These are phyloP conservation scores for Pluvianellus socialis DNA, from an alignment of 2,113 vertebrate genomes.

Conservation along the genomic window DNA sequence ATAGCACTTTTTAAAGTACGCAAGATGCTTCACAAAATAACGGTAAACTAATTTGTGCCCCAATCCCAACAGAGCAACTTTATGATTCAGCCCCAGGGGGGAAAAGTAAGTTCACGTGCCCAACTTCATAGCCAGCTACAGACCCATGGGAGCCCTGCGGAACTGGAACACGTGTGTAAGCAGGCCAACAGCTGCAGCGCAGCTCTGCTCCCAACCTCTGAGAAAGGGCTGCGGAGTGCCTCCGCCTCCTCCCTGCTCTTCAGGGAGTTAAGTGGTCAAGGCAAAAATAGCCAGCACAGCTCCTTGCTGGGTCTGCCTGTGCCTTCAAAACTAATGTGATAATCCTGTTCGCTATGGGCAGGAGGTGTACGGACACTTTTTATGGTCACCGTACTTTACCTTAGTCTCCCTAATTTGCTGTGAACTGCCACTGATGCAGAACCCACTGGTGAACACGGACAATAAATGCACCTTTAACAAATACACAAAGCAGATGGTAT, in stretches of 20 bases:
- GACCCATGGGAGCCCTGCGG: neutral
- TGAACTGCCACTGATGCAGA: neutral
- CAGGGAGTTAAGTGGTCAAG: neutral
- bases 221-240: neutral
- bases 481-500: rapidly evolving
- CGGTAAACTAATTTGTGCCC: neutral
- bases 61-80: neutral
- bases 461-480: neutral
- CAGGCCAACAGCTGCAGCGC: neutral
- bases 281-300: neutral
- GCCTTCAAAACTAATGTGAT: neutral
- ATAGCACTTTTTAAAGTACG: neutral
- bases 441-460: neutral
- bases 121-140: neutral
- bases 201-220: neutral
- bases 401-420: neutral
- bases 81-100: neutral
- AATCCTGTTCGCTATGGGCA: neutral
- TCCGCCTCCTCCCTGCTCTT: neutral
- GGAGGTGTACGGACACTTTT: neutral
- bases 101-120: neutral
- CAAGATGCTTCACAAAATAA: neutral
- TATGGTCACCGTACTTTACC: neutral
- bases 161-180: neutral
- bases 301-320: neutral